Base-by-base conservation (phyloP, 2,113 vertebrate genomes). In the Oxyruncus cristatus region DNA sequence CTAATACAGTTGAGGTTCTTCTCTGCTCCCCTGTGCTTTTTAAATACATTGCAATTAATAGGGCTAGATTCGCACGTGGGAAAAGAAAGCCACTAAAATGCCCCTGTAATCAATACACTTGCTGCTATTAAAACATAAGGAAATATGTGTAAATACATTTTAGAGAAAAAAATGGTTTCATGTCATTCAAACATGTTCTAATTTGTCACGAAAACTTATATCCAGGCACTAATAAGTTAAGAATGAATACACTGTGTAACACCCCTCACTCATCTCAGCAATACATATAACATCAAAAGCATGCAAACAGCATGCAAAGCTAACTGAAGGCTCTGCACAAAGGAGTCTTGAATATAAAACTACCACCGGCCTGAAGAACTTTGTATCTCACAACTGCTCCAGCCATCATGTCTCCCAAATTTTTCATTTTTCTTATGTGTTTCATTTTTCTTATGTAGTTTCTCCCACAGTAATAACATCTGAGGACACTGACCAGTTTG, bases 121-220 rank as follows among this genome's bases (percentile, higher is more conserved):
- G 21, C 27, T 71, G 23, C 17, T 74, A 67, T 26, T 63, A 70
- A 91, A 91, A 67, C 5, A 9, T 2, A 74, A 92, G 33, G 61
- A 89, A 71, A 77, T 44, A 42, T 24, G 20, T 39, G 19, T 53
- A 86, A 86, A 91, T 24, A 70, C 4, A 12, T 77, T 92, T 37
- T 77, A 84, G 93, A 91, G 27, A 28, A 94, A 88, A 52, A 19
- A 16, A 6, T 47, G 28, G 0, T 2, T 61, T 87, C 67, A 10
- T 89, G 41, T 89, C 35, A 61, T 78, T 95, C 66, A 75, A 61
- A 42, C 22, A 33, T 42, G 15, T 72, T 92, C 73, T 75, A 84
- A 89, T 95, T 96, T 87, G 76, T 82, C 68, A 78, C 49, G 61
- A 62, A 95, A 91, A 75, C 68, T 33, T 71, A 75, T 16, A 89